Evolutionary conservation across 2,888 invertebrate species (phyloP), one percentile per base, ranked within the genome.

Genomic region (Seira musarum): DNA sequence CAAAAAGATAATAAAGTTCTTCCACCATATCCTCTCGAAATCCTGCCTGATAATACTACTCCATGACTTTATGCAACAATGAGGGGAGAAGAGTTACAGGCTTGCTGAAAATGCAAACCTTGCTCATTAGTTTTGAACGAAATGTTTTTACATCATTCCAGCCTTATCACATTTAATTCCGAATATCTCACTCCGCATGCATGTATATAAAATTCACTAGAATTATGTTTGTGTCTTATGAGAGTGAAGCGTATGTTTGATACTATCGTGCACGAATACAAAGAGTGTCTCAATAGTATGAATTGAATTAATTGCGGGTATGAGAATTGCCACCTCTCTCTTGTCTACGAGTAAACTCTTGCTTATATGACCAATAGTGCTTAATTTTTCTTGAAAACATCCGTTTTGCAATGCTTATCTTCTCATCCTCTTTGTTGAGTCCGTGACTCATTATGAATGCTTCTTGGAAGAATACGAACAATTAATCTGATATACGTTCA

Each of bases 31-130:
- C 60, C 22, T n/a, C 17, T 49, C 49, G 3, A 3, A 3, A 60
- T 21, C 60, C 60, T 60, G 13, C 60, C 60, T 60, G 22, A 60
- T 21, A 60, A 21, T 21, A 21, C 13, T 30, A 2, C 30, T 30
- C 60, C 60, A 60, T 60, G 60, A n/a, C 49, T 49, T 60, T n/a
- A 60, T 60, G 60, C 17, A 53, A 53, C 30, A 30, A 30, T 30
- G 30, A 8, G 30, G 8, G 8, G 8, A 60, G 22, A 21, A 21
- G 22, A 60, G 60, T 60, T 60, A 21, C 21, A 17, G 60, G 60
- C 49, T 49, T 49, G 49, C 49, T 49, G 49, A 49, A 60, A 60
- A 60, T 60, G 60, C 60, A 60, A 60, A 60, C 10, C 22, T 60
- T 60, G 60, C 60, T 60, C 60, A 60, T 60, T 60, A 60, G 22